Evolutionary conservation across 2,797 vertebrate genomes (phyloP).

Genomic region (Pygocentrus nattereri): DNA sequence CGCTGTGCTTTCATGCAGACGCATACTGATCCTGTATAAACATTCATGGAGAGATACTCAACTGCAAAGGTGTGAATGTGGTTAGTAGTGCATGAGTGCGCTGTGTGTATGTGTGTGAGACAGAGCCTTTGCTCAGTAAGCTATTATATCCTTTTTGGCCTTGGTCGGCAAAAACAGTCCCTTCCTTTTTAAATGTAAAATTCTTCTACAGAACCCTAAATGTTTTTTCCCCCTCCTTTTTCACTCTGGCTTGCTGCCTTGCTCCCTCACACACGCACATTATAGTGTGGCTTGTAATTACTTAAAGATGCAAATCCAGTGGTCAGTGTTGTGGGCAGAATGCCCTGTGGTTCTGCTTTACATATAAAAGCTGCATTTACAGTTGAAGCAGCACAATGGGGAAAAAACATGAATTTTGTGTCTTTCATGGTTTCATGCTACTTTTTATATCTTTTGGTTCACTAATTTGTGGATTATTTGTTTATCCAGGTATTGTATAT

Average conservation of each 20-base stretch:
- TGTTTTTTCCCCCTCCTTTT: background rate
- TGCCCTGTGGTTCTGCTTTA: constrained; percentile 20
- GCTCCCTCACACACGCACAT: background rate
- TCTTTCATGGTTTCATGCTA: background rate
- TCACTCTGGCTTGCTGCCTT: background rate
- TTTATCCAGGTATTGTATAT: background rate
- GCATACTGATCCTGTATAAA: constrained; percentile 14
- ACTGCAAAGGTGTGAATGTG: background rate
- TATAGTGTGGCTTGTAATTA: background rate
- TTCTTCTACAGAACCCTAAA: constrained; percentile 10
- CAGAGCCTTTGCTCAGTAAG: background rate
- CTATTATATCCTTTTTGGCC: constrained; percentile 30
- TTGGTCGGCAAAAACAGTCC: constrained; percentile 12
- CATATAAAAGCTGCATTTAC: constrained; percentile 17
- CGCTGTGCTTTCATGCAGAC: background rate
- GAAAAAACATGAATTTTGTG: background rate
- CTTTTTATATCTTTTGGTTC: background rate
- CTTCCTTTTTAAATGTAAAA: constrained; percentile 25
- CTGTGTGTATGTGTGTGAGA: background rate
- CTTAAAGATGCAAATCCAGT: constrained; percentile 28
- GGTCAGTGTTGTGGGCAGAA: constrained; percentile 11
- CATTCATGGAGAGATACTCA: constrained; percentile 29
- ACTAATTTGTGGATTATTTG: background rate
- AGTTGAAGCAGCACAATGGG: background rate
- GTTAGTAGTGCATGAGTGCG: background rate